Base-by-base conservation (phyloP, 1,140 invertebrate species). In the Bradynema listronoti region DNA sequence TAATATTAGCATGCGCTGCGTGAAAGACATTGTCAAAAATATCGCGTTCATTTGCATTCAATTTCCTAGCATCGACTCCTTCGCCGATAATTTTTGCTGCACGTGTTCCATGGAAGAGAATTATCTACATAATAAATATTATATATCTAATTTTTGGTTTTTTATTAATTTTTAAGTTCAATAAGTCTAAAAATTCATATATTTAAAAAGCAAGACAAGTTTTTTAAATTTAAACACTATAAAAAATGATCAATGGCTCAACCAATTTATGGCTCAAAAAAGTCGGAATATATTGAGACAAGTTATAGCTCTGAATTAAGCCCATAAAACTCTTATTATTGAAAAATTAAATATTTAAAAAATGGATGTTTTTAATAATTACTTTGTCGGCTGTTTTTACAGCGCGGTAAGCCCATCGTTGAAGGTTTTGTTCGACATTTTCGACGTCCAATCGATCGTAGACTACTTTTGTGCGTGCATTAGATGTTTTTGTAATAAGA, bases 21-120 rank as follows among this genome's bases (percentile, higher is more conserved):
- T 41, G 63, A 32, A 62, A 66, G 5, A 67, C 64, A n/a, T 22
- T 33, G 42, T 62, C 63, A 27, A 58, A 58, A n/a, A 62, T 22
- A 9, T 41, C 33, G 19, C 24, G n/a, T 68, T 54, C 56, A 52
- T 19, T 27, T 3, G 16, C 54, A 43, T 51, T 51, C 4, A 47
- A 9, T n/a, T 24, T n/a, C 34, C 29, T 64, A 14, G 19, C 25
- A 63, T n/a, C n/a, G n/a, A n/a, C 14, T 5, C 46, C 25, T 16
- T 25, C 7, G 7, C 34, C 59, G 9, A 62, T 24, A 5, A 62
- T 25, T n/a, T 33, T 16, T 16, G 49, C 24, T 11, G 50, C 63
- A 14, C 63, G 24, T 19, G 55, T 25, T 11, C 30, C 50, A 47
- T 62, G 60, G 29, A 65, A 62, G n/a, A 62, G 41, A 22, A 62